Evolutionary conservation across 2,797 vertebrate species (phyloP).

Genomic region (Mus caroli): DNA sequence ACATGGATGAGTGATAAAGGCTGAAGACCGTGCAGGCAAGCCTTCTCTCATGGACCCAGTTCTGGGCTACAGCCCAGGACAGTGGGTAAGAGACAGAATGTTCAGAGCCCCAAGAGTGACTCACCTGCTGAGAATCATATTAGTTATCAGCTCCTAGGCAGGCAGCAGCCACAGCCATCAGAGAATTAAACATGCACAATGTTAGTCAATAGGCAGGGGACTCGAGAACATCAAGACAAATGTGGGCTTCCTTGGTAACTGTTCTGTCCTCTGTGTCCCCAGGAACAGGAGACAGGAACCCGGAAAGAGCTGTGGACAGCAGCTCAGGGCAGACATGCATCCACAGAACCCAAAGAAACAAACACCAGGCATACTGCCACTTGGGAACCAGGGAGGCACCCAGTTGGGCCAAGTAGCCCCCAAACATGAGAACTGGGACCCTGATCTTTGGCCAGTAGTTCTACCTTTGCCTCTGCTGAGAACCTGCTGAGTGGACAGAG

Average conservation of each 20-base stretch:
- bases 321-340: not conserved
- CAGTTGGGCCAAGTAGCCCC: not conserved
- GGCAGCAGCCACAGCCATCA: slow-evolving; percentile 88
- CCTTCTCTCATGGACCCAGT: not conserved
- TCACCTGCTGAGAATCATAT: slow-evolving; percentile 96
- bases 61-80: not conserved
- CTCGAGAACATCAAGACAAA: slow-evolving; percentile 81
- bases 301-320: not conserved
- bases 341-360: slow-evolving; percentile 14
- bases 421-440: not conserved
- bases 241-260: not conserved
- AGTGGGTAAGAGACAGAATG: not conserved
- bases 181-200: slow-evolving; percentile 91
- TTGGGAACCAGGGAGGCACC: not conserved
- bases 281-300: not conserved
- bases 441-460: not conserved
- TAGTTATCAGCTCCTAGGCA: slow-evolving; percentile 98
- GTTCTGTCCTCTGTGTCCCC: not conserved
- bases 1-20: not conserved
- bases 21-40: not conserved
- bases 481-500: not conserved
- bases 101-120: slow-evolving; percentile 81
- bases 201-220: slow-evolving; percentile 86
- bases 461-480: not conserved
- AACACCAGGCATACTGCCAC: not conserved